Base-by-base conservation (phyloP, 2,888 invertebrate species). In the Plutella xylostella region DNA sequence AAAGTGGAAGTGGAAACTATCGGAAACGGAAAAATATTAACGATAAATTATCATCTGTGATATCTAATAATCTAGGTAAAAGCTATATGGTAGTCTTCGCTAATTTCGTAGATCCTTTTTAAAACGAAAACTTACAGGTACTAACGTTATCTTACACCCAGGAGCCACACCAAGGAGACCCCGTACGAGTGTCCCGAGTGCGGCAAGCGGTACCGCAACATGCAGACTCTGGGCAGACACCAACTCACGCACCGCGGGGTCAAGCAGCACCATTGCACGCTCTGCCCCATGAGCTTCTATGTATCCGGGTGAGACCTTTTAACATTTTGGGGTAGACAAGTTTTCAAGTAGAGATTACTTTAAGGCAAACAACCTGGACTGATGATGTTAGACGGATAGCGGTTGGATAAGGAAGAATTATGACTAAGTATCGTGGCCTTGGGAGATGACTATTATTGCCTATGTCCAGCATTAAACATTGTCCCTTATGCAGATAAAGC, bases 201-300 rank as follows among this genome's bases (percentile, higher is more conserved):
- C 25, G 25, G 25, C 25, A 9, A 7, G 25, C 25, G 25, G 6
- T 5, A 5, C 25, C 25, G 25, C 25, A 25, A 5, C 5, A 9
- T 7, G 6, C 6, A 5, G 25, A 9, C 25, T 5, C 9, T 22
- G 51, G 51, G 46, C 50, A 48, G 39, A 2, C 22, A 19, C 52
- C 48, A 34, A 21, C 42, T 28, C 41, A 44, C 18, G 52, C 52
- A 11, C 35, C 37, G 15, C n/a, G 43, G 39, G 0, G 48, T 45
- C 3, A 51, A 51, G 43, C 46, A 35, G 6, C 22, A 34, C 19
- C 46, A 40, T 11, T 55, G 55, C 21, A 20, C 49, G 3, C 19
- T 51, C 20, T 55, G 55, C 11, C 63, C 66, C 18, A 74, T 69
- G 70, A 59, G 59, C 22, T 79, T 80, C 52, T 55, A 57, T 3